phyloP scores from a whole-genome alignment of 2,888 invertebrate genomes.

The Stictocephala bisonia region DNA sequence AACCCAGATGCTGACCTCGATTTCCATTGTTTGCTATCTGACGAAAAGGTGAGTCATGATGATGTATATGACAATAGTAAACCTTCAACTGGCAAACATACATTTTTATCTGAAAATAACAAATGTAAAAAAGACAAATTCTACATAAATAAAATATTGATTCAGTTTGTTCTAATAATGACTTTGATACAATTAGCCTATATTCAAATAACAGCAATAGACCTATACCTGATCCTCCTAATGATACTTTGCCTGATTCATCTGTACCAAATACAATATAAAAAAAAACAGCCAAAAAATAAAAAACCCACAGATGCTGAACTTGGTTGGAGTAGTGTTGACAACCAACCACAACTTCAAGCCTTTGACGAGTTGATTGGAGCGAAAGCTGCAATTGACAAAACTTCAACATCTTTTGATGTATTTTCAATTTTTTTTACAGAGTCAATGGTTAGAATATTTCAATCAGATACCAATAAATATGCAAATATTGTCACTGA shows the following conservation, averaged over 20 bases:
- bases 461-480: slow-evolving; percentile 41
- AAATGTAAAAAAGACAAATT: slow-evolving; percentile 1
- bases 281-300: slow-evolving; percentile 19
- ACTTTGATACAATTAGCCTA: neutral
- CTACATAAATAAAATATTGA: neutral
- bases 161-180: too few relatives aligned
- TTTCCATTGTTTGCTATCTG: too few relatives aligned
- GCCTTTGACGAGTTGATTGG: slow-evolving; percentile 31
- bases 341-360: slow-evolving; percentile 24
- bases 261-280: slow-evolving; percentile 8
- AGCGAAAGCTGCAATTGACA: slow-evolving; percentile 11
- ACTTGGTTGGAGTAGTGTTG: slow-evolving; percentile 31
- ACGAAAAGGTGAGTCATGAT: neutral
- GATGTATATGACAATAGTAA: neutral
- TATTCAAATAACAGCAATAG: neutral
- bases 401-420: slow-evolving; percentile 37
- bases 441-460: neutral
- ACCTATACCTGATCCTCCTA: slow-evolving; percentile 10
- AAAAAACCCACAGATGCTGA: slow-evolving; percentile 17
- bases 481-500: slow-evolving; percentile 2
- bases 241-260: neutral
- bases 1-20: neutral
- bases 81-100: slow-evolving; percentile 10
- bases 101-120: neutral
- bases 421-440: slow-evolving; percentile 38